Evolutionary conservation across 2,113 vertebrate genomes (phyloP), one percentile per base, ranked within the genome.

Genomic region (Melanerpes aurifrons): DNA sequence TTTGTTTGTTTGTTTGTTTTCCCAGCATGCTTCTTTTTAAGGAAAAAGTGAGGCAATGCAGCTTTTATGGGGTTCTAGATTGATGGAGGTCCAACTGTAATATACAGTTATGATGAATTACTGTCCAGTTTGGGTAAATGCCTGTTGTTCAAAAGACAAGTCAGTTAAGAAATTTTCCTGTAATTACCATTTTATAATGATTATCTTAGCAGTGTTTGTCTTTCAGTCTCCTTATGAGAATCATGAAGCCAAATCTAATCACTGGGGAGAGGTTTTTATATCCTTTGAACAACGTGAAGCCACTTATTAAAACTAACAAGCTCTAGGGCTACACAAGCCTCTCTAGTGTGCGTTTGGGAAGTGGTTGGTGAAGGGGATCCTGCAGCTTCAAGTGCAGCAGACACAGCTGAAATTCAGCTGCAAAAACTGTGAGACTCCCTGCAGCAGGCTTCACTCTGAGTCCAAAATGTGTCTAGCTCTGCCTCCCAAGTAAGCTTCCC

Each of bases 181-280:
- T 47, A 78, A 35, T 86, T 72, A 89, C 67, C 48, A 77, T 68
- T 94, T 93, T 71, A 59, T 82, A 90, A 72, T 56, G 31, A 91
- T 73, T 89, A 78, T 82, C 43, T 70, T 53, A 73, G 59, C 17
- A 37, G 40, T 75, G n/a, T 91, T 90, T 86, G 25, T 73, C 66
- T 93, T 89, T 68, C 24, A 72, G 57, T 57, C 62, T 92, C 80
- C 67, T 82, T 21, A 58, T 31, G 48, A 90, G 72, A 76, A 43
- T n/a, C 17, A 64, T 22, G 13, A 86, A 90, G 82, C 1, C 1
- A 82, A 86, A 50, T 53, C 48, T 77, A 66, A 57, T 78, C 61
- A 79, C 19, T 5, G 6, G 10, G 29, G 70, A 86, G 45, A 82
- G 28, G 29, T 78, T 69, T 82, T 82, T 32, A 69, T 76, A 47